Percentiles rank a stretch among this genome's conserved stretches.
These are phyloP conservation scores for Apostichopus leukothele DNA, from an alignment of 53 echinoderm and acorn worm species.

Conservation along the genomic window DNA sequence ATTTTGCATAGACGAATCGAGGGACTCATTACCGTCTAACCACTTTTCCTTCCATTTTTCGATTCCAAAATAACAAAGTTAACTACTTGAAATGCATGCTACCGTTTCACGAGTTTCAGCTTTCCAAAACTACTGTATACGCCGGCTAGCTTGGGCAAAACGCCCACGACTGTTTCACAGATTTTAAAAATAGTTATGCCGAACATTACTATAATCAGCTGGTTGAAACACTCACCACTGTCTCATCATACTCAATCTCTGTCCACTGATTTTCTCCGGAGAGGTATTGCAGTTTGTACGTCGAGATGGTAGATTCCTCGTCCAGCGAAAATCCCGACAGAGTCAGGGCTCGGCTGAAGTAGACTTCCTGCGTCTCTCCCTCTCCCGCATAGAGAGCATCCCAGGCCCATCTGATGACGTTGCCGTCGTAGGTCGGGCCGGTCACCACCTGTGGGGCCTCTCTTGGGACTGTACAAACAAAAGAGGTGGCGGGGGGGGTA, in stretches of 20 bases:
- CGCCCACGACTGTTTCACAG: too few relatives aligned
- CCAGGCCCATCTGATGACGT: constrained; percentile 18
- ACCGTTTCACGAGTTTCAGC: too few relatives aligned
- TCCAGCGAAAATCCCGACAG: background rate
- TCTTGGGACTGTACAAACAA: background rate
- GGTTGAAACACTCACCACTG: background rate
- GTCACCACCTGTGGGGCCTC: constrained; percentile 9
- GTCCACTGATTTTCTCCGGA: background rate
- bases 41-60: too few relatives aligned
- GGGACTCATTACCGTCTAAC: too few relatives aligned
- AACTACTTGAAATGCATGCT: too few relatives aligned
- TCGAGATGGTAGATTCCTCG: background rate
- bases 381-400: background rate
- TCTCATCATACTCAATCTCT: background rate
- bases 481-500: background rate
- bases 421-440: background rate
- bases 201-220: too few relatives aligned
- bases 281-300: background rate
- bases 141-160: too few relatives aligned
- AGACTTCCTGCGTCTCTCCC: constrained; percentile 2
- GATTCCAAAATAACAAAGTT: too few relatives aligned
- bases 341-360: background rate
- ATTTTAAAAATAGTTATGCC: too few relatives aligned
- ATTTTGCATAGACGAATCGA: too few relatives aligned
- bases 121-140: too few relatives aligned